Evolutionary conservation across 2,888 invertebrate genomes (phyloP).

Genomic region (Spialia ferax): DNA sequence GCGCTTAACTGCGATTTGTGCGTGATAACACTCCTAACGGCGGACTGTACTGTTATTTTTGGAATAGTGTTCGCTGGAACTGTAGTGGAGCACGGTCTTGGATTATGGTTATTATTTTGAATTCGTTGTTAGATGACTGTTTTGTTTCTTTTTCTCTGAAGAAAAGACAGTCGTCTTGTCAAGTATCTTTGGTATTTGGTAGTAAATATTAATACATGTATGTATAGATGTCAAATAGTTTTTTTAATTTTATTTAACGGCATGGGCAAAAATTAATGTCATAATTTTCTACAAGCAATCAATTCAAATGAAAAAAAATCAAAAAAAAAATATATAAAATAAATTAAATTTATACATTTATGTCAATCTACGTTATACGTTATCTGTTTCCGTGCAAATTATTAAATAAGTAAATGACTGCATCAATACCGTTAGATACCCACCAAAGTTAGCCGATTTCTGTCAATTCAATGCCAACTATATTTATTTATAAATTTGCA

Average conservation of each 20-base stretch:
- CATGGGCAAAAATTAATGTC: too few species aligned
- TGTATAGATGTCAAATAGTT: too few species aligned
- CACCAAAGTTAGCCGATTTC: slow-evolving; percentile 13
- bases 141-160: not conserved
- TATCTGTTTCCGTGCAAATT: not conserved
- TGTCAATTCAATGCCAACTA: too few species aligned
- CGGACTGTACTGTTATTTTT: slow-evolving; percentile 39
- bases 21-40: slow-evolving; percentile 45
- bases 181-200: too few species aligned
- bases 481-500: slow-evolving; percentile 1
- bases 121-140: not conserved
- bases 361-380: too few species aligned
- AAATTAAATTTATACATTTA: too few species aligned
- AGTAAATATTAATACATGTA: too few species aligned
- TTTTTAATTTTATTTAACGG: too few species aligned
- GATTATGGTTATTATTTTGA: not conserved
- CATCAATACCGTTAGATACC: not conserved
- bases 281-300: too few species aligned
- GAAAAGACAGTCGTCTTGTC: too few species aligned
- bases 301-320: too few species aligned
- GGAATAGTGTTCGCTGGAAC: slow-evolving; percentile 4
- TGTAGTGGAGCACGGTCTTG: not conserved
- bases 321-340: too few species aligned
- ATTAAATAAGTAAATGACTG: slow-evolving; percentile 6
- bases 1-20: slow-evolving; percentile 42